These are phyloP conservation scores for Kradibia gibbosae DNA, from an alignment of 1,140 invertebrate genomes.

Conservation along the genomic window DNA sequence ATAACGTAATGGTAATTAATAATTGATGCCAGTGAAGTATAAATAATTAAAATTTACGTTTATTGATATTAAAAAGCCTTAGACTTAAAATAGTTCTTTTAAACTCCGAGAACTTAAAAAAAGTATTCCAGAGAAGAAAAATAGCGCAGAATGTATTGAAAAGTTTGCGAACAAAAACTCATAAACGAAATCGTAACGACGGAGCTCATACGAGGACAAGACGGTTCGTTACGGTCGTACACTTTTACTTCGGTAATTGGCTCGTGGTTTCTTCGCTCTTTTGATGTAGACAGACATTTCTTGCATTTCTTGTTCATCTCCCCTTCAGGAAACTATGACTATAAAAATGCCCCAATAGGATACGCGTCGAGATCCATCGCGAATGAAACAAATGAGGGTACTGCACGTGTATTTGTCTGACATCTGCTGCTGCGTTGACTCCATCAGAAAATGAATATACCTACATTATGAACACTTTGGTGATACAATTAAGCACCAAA, in stretches of 20 bases:
- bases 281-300: slow-evolving; percentile 33
- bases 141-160: slow-evolving; percentile 34
- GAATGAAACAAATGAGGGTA: slow-evolving; percentile 29
- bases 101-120: too few species aligned
- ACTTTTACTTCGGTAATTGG: slow-evolving; percentile 50
- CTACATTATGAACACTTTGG: too few species aligned
- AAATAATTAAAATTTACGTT: too few species aligned
- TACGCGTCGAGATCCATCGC: slow-evolving; percentile 2
- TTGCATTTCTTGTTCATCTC: slow-evolving; percentile 24
- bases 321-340: slow-evolving; percentile 49
- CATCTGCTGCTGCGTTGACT: too few species aligned
- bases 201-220: slow-evolving; percentile 45
- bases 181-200: slow-evolving; percentile 47
- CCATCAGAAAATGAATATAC: too few species aligned
- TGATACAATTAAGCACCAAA: too few species aligned
- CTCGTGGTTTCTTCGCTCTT: slow-evolving; percentile 44
- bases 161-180: slow-evolving; percentile 38
- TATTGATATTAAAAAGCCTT: too few species aligned
- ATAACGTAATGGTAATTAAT: too few species aligned
- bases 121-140: too few species aligned
- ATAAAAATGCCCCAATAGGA: slow-evolving; percentile 43
- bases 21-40: too few species aligned
- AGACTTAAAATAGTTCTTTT: too few species aligned
- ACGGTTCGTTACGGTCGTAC: slow-evolving; percentile 46
- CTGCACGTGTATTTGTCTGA: slow-evolving; percentile 31